phyloP scores from a whole-genome alignment of 2,797 vertebrate species.

The Geotrypetes seraphini region DNA sequence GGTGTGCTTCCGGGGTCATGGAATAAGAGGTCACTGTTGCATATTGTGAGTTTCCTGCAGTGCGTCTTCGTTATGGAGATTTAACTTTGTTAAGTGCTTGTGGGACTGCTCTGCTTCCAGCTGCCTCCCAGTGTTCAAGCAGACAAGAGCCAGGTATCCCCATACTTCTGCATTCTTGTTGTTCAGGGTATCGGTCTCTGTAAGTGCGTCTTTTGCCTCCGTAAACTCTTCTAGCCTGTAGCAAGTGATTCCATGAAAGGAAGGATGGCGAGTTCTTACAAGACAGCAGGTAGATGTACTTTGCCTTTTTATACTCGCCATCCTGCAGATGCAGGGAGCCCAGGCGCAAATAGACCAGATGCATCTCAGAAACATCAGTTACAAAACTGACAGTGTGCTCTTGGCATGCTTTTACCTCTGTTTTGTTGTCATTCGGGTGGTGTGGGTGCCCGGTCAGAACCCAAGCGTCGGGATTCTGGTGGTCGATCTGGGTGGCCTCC shows the following conservation, averaged over 20 bases:
- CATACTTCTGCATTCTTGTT: slow-evolving; percentile 79
- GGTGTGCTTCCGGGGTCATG: too few relatives aligned
- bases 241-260: slow-evolving; percentile 78
- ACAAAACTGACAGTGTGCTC: slow-evolving; percentile 64
- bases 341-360: slow-evolving; percentile 67
- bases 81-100: slow-evolving; percentile 73
- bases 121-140: slow-evolving; percentile 69
- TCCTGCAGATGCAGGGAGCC: slow-evolving; percentile 75
- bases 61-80: too few relatives aligned
- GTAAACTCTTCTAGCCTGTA: slow-evolving; percentile 71
- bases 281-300: slow-evolving; percentile 63
- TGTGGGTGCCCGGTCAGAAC: slow-evolving; percentile 76
- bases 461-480: slow-evolving; percentile 73
- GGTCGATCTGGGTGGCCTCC: slow-evolving; percentile 45
- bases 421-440: slow-evolving; percentile 52
- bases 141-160: slow-evolving; percentile 78
- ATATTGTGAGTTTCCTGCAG: too few relatives aligned
- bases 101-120: slow-evolving; percentile 78
- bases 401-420: slow-evolving; percentile 67
- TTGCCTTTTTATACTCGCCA: slow-evolving; percentile 66
- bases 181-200: slow-evolving; percentile 75
- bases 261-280: slow-evolving; percentile 74
- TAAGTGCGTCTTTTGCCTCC: slow-evolving; percentile 78
- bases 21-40: too few relatives aligned
- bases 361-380: slow-evolving; percentile 60